phyloP scores from a whole-genome alignment of 2,888 invertebrate genomes.

The Meandrusa payeni region DNA sequence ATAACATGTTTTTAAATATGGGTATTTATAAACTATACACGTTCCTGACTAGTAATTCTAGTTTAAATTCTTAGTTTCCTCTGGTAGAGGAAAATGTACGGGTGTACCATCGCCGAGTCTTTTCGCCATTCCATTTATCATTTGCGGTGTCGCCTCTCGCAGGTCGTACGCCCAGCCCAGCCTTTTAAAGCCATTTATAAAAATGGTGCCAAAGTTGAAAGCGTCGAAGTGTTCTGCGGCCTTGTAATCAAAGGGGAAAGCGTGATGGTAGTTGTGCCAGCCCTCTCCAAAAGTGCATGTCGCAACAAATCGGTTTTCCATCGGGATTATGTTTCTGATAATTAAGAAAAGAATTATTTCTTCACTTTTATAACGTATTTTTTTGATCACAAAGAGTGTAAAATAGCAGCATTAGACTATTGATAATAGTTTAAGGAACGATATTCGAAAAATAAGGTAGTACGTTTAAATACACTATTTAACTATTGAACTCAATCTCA shows the following conservation, averaged over 20 bases:
- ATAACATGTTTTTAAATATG: no score
- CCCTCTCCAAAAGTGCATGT: conserved; percentile 83
- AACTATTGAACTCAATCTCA: no score
- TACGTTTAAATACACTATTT: no score
- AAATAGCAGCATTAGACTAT: no score
- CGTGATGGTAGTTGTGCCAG: conserved; percentile 90
- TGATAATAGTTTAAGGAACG: no score
- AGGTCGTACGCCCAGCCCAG: conserved; percentile 72
- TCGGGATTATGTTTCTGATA: conserved; percentile 81
- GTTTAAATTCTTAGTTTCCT: no score
- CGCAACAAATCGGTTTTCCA: conserved; percentile 83
- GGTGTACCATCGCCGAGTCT: conserved; percentile 69
- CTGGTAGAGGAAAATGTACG: conserved; percentile 49
- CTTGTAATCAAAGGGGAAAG: conserved; percentile 85
- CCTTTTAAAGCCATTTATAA: conserved; percentile 58
- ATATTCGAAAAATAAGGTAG: no score
- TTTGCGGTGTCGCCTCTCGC: conserved; percentile 60
- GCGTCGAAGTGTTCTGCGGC: conserved; percentile 78
- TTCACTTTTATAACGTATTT: no score
- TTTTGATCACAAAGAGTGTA: no score
- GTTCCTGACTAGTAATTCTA: no score
- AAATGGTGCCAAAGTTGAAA: conserved; percentile 61
- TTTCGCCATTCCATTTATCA: conserved; percentile 64
- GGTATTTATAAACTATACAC: no score
- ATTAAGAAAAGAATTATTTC: no score